These are phyloP conservation scores for Formica aserva DNA, from an alignment of 2,888 invertebrate genomes.

Conservation along the genomic window DNA sequence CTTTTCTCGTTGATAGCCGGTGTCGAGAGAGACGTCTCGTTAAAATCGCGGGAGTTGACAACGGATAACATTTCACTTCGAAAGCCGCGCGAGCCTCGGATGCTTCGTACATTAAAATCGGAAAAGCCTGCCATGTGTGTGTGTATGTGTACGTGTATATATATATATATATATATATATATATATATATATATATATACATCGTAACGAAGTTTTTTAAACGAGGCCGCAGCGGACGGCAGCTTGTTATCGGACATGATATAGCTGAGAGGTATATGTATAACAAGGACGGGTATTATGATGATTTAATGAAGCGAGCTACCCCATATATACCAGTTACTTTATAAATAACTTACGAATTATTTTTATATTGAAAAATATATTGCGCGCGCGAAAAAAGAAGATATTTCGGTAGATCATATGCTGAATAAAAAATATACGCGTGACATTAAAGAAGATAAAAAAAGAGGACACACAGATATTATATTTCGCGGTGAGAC, in stretches of 20 bases:
- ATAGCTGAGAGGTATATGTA: slow-evolving; percentile 10
- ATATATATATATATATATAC: too few relatives aligned
- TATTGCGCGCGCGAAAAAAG: too few relatives aligned
- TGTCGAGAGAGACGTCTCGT: neutral
- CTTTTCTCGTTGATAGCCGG: neutral
- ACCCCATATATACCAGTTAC: neutral
- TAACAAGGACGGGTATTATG: slow-evolving; percentile 26
- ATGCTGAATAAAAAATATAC: slow-evolving; percentile 7
- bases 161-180: too few relatives aligned
- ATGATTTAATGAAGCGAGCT: slow-evolving; percentile 21
- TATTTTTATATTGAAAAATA: neutral
- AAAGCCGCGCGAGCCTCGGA: neutral
- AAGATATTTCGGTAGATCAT: neutral
- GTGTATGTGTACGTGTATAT: too few relatives aligned
- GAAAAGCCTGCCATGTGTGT: neutral
- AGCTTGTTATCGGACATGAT: slow-evolving; percentile 45
- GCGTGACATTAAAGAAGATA: neutral
- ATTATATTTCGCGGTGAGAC: neutral
- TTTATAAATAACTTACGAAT: neutral
- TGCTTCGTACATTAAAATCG: slow-evolving; percentile 37
- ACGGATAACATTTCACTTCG: slow-evolving; percentile 32
- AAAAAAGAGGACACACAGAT: neutral
- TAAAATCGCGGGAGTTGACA: slow-evolving; percentile 25
- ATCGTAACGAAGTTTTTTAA: slow-evolving; percentile 20
- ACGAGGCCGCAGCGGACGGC: neutral